Base-by-base conservation (phyloP, 2,797 vertebrate genomes). In the Capromys pilorides region DNA sequence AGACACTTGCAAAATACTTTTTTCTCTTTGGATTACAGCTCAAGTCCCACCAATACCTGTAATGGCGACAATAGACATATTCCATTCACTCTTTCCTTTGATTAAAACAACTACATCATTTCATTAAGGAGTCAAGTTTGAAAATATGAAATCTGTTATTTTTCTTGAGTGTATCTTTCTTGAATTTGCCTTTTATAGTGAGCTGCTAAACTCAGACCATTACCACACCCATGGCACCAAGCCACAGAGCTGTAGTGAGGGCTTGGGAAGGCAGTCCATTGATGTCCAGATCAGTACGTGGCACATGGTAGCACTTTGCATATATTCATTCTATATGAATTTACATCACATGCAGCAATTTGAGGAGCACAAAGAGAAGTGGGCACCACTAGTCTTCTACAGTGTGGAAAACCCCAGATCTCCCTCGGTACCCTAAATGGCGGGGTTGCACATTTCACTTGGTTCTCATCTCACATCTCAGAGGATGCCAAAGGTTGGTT, bases 181-280 rank as follows among this genome's bases (percentile, higher is more conserved):
- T 57, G 59, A 64, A 81, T 49, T 28, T 75, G 83, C 22, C n/a
- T 87, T 94, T 87, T 51, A 31, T 9, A 31, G 36, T 51, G 61
- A 78, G 45, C 36, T 77, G 33, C 19, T 36, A 77, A 54, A 22
- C 51, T 84, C 39, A 36, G 33, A 82, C 36, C 57, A 7, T 10
- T 28, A 14, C 4, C 4, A 4, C 7, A 11, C 51, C 14, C n/a
- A 0, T 19, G 24, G 6, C 10, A 8, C 1, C 28, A 49, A 33
- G 33, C 61, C 31, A 14, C 8, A 61, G n/a, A 64, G 51, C 54
- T 1, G 1, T 16, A 36, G 41, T 2, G 26, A 81, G 36, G 67
- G 33, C 28, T 21, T 10, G 16, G 13, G 3, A 31, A 33, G 4
- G 69, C 6, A 26, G 21, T 45, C 5, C 14, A 28, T 67, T 51